Evolutionary conservation across 2,113 vertebrate genomes (phyloP).

Genomic region (Tichodroma muraria): DNA sequence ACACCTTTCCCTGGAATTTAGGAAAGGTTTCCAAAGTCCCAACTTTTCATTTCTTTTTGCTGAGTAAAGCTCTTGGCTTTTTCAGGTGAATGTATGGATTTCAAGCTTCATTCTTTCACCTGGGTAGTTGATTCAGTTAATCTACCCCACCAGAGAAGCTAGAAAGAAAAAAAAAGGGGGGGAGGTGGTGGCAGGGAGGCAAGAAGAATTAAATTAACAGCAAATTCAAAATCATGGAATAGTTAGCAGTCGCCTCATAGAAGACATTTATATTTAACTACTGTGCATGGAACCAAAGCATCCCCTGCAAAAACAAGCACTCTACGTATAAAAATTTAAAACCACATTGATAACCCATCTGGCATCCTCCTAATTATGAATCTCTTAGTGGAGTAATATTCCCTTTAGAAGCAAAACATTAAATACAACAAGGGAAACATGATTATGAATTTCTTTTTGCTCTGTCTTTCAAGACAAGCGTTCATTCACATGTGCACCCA

Average conservation of each 20-base stretch:
- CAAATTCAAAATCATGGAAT: slow-evolving; percentile 14
- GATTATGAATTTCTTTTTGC: slow-evolving; percentile 70
- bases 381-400: slow-evolving; percentile 66
- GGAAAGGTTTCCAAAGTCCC: not conserved
- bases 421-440: slow-evolving; percentile 65
- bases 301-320: slow-evolving; percentile 46
- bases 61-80: not conserved
- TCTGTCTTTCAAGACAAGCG: slow-evolving; percentile 66
- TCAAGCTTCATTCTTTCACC: not conserved
- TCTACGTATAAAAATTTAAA: slow-evolving; percentile 73
- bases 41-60: not conserved
- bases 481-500: slow-evolving; percentile 4
- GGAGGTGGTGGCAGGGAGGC: accelerated
- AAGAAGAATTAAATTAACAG: slow-evolving; percentile 30
- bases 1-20: not conserved
- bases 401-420: slow-evolving; percentile 68
- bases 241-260: slow-evolving; percentile 23
- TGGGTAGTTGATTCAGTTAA: not conserved
- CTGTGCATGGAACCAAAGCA: slow-evolving; percentile 28
- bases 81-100: not conserved
- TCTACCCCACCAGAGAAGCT: not conserved
- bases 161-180: accelerated
- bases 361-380: slow-evolving; percentile 72
- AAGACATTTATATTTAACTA: slow-evolving; percentile 61
- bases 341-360: slow-evolving; percentile 76